A percentile compares a stretch with the other conserved stretches of the same genome.
These are phyloP conservation scores for Napeogenes inachia DNA, from an alignment of 2,888 invertebrate species.

Conservation along the genomic window DNA sequence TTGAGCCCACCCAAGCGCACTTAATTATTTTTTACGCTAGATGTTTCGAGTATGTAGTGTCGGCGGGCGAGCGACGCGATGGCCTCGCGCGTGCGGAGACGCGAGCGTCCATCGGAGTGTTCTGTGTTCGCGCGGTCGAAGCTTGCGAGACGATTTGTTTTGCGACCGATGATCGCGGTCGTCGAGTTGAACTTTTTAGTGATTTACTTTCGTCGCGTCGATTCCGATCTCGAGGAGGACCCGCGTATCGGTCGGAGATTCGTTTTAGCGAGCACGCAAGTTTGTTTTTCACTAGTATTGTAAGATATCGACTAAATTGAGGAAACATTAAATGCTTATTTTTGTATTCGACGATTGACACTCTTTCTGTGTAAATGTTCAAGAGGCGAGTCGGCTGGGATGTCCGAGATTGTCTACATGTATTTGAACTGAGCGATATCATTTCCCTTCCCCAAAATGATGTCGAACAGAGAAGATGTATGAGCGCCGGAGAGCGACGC, in stretches of 20 bases:
- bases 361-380: constrained; percentile 68
- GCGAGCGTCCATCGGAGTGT: constrained; percentile 65
- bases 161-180: constrained; percentile 69
- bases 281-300: constrained; percentile 66
- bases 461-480: constrained; percentile 50
- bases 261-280: constrained; percentile 64
- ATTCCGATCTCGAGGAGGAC: constrained; percentile 53
- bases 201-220: constrained; percentile 51
- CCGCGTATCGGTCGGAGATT: constrained; percentile 55
- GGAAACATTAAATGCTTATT: constrained; percentile 75
- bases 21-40: constrained; percentile 68
- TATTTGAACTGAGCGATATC: constrained; percentile 59
- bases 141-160: constrained; percentile 71
- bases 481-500: constrained; percentile 43
- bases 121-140: constrained; percentile 71
- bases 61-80: constrained; percentile 53
- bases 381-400: constrained; percentile 38
- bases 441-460: constrained; percentile 72
- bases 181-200: constrained; percentile 55
- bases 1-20: constrained; percentile 72
- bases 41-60: constrained; percentile 55
- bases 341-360: constrained; percentile 74
- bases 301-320: constrained; percentile 73
- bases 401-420: constrained; percentile 26
- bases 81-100: constrained; percentile 59